Conservation (phyloP, 1,140 invertebrate species). For the Latrodectus geometricus region DNA sequence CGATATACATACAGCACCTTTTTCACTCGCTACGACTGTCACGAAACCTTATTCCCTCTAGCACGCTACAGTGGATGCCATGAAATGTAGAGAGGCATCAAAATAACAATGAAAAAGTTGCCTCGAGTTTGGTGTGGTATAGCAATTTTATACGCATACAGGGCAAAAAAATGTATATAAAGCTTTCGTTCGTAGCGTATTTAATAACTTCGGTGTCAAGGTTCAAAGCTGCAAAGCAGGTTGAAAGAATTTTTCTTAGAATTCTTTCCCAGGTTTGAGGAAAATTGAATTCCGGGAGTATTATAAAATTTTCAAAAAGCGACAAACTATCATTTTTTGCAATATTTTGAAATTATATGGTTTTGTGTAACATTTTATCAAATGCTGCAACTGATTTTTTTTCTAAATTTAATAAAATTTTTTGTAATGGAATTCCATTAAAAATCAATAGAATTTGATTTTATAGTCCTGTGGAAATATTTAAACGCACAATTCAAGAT, state of each 20-base stretch:
- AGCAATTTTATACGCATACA: constrained; percentile 49
- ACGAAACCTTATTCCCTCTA: not conserved
- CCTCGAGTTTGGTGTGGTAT: constrained; percentile 3
- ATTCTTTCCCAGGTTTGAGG: constrained; percentile 9
- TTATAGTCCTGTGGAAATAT: no score
- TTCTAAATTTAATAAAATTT: no score
- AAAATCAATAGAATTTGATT: no score
- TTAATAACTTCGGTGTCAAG: constrained; percentile 59
- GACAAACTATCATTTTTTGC: not conserved
- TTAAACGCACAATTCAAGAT: no score
- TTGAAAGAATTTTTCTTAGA: constrained; percentile 36
- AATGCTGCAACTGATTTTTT: no score
- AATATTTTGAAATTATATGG: no score
- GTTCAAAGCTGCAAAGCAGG: constrained; percentile 12
- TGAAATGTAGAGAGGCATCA: constrained; percentile 24
- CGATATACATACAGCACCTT: not conserved
- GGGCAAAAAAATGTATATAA: constrained; percentile 15
- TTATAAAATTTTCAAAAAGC: not conserved
- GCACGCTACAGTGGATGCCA: not conserved
- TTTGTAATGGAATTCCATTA: no score
- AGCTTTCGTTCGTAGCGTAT: constrained; percentile 22
- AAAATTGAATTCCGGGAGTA: not conserved
- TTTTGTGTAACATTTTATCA: no score
- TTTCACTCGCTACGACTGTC: not conserved
- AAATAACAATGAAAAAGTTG: constrained; percentile 19